These are phyloP conservation scores for Stegodyphus dumicola DNA, from an alignment of 1,140 invertebrate species.

Conservation along the genomic window DNA sequence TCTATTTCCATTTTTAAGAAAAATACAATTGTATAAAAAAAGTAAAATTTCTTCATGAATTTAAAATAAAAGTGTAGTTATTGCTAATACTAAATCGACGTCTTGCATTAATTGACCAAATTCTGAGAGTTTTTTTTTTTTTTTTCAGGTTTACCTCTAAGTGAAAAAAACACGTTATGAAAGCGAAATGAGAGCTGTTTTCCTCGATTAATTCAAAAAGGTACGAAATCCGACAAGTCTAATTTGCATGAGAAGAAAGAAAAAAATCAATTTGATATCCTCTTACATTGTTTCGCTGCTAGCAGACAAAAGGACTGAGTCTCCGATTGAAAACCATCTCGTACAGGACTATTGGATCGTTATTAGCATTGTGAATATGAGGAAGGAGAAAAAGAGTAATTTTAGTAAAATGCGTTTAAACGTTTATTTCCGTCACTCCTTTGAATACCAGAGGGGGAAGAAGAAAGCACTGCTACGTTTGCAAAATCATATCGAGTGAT, in stretches of 20 bases:
- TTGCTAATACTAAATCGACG: no score
- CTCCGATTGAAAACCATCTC: slow-evolving; percentile 36
- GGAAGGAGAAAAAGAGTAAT: slow-evolving; percentile 6
- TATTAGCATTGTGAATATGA: slow-evolving; percentile 15
- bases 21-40: no score
- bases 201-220: neutral
- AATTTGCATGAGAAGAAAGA: neutral
- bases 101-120: no score
- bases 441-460: neutral
- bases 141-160: neutral
- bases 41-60: no score
- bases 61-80: no score
- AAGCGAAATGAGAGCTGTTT: neutral
- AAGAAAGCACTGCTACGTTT: neutral
- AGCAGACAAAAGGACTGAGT: slow-evolving; percentile 31
- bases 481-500: no score
- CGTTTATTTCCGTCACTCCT: no score
- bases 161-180: neutral
- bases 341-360: slow-evolving; percentile 26
- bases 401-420: neutral
- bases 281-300: neutral
- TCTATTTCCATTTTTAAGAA: no score
- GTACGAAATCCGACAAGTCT: slow-evolving; percentile 6
- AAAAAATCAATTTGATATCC: neutral
- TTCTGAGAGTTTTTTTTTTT: no score